Evolutionary conservation across 1,140 invertebrate species (phyloP), one percentile per base, ranked within the genome.

Genomic region (Holotrichia oblita): DNA sequence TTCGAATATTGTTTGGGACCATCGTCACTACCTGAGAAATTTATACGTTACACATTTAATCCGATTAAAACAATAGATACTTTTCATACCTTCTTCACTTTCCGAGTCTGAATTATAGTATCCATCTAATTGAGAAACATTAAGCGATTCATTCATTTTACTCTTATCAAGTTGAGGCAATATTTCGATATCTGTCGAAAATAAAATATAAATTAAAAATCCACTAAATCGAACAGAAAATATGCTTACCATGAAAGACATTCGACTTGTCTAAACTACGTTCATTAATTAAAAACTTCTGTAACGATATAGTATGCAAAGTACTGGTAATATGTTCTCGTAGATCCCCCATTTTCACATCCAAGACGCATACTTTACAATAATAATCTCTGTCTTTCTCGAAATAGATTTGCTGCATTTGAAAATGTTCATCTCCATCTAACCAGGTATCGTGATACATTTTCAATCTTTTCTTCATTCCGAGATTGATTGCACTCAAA

Each of bases 341-440:
- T 64, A 64, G 22, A 6, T 64, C 61, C 4, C n/a, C 10, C 17
- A 17, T 20, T 0, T 64, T 64, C 20, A 64, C 4, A 10, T 64
- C 61, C 6, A 64, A 2, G n/a, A 64, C 17, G 24, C 61, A 64
- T 6, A 64, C 22, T 64, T 64, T 64, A 12, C 61, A 64, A 22
- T 64, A 64, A 64, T 22, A 64, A 22, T 64, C 61, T 27, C 61
- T 20, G 10, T 64, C 61, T 20, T 64, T 64, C 61, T 64, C 61
- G 61, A 64, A 64, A 64, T 64, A 64, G 20, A 64, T 64, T 20
- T 64, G 61, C 10, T 64, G 20, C 61, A 64, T 64, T 64, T 64
- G 61, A 64, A 64, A 64, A 20, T 20, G n/a, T 64, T 64, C 61
- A 22, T 64, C 24, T 9, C 61, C 61, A 17, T 64, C 61, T 10